Conservation (phyloP, 2,113 vertebrate genomes). For the Neolamprologus toae region DNA sequence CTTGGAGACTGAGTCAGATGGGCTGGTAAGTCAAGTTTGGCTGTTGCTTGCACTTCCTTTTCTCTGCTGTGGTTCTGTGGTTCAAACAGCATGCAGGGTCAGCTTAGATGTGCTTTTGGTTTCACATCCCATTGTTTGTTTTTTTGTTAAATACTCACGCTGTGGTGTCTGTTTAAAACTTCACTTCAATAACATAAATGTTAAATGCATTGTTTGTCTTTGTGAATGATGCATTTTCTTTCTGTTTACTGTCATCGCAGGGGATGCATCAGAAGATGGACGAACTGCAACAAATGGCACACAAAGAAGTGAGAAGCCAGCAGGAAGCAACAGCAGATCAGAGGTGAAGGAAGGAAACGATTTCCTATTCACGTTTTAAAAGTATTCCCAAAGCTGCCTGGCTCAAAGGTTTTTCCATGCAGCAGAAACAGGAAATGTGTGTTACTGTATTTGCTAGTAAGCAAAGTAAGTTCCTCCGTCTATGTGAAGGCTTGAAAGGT, state of each 20-base stretch:
- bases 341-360: constrained; percentile 52
- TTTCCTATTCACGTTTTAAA: neutral
- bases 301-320: constrained; percentile 43
- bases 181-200: neutral
- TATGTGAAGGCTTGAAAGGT: neutral
- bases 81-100: constrained; percentile 28
- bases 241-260: neutral
- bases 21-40: constrained; percentile 65
- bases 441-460: neutral
- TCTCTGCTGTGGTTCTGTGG: constrained; percentile 1
- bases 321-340: constrained; percentile 59
- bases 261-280: constrained; percentile 55
- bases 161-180: neutral
- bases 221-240: neutral
- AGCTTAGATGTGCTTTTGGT: neutral
- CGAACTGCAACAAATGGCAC: constrained; percentile 62
- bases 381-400: neutral
- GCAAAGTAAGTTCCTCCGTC: neutral
- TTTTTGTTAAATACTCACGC: neutral
- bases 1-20: constrained; percentile 42
- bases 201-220: neutral
- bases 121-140: neutral
- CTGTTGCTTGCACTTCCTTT: constrained; percentile 13
- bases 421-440: neutral
- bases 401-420: neutral